phyloP scores from a whole-genome alignment of 1,140 invertebrate species.

The Xylocopa sonorina region DNA sequence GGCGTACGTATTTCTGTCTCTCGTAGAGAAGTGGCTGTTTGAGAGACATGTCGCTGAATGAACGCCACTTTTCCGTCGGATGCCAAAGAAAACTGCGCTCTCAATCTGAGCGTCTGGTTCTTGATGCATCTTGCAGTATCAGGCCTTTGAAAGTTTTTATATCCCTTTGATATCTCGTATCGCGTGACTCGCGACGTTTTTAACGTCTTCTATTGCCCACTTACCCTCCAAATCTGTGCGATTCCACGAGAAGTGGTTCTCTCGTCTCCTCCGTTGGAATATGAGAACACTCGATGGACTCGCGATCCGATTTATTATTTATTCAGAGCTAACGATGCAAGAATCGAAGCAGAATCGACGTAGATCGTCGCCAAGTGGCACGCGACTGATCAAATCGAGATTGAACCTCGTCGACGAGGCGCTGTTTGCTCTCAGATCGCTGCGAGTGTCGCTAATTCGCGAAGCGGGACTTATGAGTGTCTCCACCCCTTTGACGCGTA shows the following conservation, averaged over 20 bases:
- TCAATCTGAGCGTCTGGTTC: slow-evolving; percentile 20
- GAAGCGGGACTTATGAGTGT: slow-evolving; percentile 30
- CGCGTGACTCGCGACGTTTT: too few species aligned
- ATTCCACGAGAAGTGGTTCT: too few species aligned
- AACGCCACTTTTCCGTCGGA: slow-evolving; percentile 51
- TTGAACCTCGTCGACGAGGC: neutral
- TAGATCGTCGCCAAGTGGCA: neutral
- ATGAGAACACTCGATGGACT: too few species aligned
- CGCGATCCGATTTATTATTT: too few species aligned
- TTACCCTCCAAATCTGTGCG: too few species aligned
- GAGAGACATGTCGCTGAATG: slow-evolving; percentile 54
- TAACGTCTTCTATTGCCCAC: too few species aligned
- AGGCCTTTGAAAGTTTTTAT: slow-evolving; percentile 6
- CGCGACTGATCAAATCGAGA: neutral
- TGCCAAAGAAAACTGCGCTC: slow-evolving; percentile 47
- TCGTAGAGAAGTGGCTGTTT: slow-evolving; percentile 50
- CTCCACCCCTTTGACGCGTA: slow-evolving; percentile 41
- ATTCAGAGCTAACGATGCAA: too few species aligned
- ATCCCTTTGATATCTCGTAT: too few species aligned
- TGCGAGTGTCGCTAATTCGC: neutral
- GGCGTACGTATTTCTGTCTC: slow-evolving; percentile 48
- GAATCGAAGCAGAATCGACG: too few species aligned
- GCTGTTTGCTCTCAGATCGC: slow-evolving; percentile 9
- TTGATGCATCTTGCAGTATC: slow-evolving; percentile 26
- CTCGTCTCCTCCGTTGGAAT: too few species aligned